A percentile compares a stretch with the other conserved stretches of the same genome.
Evolutionary conservation across 2,888 invertebrate genomes (phyloP).

Genomic region (Beris chalybata): DNA sequence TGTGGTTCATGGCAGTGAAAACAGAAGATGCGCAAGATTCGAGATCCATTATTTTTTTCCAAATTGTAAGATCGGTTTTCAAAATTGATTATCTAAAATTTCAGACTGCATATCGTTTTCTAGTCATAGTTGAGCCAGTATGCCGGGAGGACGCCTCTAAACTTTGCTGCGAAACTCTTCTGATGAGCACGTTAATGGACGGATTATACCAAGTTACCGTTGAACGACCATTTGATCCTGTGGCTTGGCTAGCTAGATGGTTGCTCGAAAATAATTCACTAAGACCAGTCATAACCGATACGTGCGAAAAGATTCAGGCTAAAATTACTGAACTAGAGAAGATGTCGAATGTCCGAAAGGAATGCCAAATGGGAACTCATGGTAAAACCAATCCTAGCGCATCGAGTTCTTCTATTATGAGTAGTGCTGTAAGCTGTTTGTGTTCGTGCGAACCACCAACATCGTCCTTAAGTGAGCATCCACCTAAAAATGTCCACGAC

Average conservation of each 20-base stretch:
- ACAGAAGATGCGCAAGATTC: conserved; percentile 64
- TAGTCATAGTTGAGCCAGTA: conserved; percentile 78
- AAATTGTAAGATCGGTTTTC: conserved; percentile 62
- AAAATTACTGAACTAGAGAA: neutral
- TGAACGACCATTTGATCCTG: conserved; percentile 74
- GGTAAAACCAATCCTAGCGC: too few species aligned
- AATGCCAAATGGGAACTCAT: neutral
- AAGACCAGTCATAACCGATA: conserved; percentile 58
- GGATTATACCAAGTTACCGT: conserved; percentile 68
- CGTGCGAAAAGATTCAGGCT: conserved; percentile 38
- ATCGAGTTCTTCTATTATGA: conserved; percentile 8
- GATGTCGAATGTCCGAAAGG: neutral
- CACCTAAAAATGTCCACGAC: neutral
- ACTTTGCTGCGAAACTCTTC: conserved; percentile 69
- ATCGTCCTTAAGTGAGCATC: neutral
- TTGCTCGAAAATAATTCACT: conserved; percentile 75
- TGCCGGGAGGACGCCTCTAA: conserved; percentile 63
- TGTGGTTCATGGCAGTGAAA: conserved; percentile 78
- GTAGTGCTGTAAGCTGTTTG: neutral
- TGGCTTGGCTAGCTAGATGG: conserved; percentile 78
- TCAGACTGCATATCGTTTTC: neutral
- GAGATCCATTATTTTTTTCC: conserved; percentile 91
- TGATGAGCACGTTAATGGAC: conserved; percentile 67
- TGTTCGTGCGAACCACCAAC: conserved; percentile 7
- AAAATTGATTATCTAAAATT: neutral